Conservation (phyloP, 2,888 invertebrate species). For the Anorthoa munda region DNA sequence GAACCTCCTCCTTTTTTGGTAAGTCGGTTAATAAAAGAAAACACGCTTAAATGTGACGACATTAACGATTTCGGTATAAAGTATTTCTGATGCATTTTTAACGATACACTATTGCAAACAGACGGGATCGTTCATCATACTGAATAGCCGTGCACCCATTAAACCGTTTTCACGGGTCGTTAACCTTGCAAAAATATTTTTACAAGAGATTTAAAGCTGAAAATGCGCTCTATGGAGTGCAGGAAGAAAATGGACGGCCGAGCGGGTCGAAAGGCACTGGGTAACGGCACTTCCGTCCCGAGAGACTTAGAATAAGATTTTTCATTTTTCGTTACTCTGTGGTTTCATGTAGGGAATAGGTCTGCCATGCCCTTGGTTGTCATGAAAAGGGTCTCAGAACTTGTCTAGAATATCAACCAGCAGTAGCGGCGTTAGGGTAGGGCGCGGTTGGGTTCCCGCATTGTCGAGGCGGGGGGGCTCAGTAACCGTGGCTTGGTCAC, state of each 20-base stretch:
- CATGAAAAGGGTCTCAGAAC: background rate
- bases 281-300: conserved; percentile 17
- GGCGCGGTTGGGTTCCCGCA: no score
- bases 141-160: conserved; percentile 52
- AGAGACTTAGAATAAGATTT: conserved; percentile 9
- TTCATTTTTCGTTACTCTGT: background rate
- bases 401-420: no score
- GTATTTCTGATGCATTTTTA: conserved; percentile 59
- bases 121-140: conserved; percentile 52
- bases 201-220: conserved; percentile 42
- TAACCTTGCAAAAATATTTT: conserved; percentile 56
- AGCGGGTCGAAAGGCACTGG: conserved; percentile 21
- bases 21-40: background rate
- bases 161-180: conserved; percentile 55
- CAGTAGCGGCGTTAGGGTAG: no score
- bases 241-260: conserved; percentile 33
- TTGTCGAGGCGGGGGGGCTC: no score
- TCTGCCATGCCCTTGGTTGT: background rate
- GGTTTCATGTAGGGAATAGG: background rate
- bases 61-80: conserved; percentile 4
- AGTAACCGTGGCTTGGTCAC: no score
- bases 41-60: background rate
- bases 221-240: conserved; percentile 40
- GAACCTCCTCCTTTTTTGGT: no score
- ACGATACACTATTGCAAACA: conserved; percentile 44